These are phyloP conservation scores for Gnathonemus longibarbis DNA, from an alignment of 2,113 vertebrate genomes.

Conservation along the genomic window DNA sequence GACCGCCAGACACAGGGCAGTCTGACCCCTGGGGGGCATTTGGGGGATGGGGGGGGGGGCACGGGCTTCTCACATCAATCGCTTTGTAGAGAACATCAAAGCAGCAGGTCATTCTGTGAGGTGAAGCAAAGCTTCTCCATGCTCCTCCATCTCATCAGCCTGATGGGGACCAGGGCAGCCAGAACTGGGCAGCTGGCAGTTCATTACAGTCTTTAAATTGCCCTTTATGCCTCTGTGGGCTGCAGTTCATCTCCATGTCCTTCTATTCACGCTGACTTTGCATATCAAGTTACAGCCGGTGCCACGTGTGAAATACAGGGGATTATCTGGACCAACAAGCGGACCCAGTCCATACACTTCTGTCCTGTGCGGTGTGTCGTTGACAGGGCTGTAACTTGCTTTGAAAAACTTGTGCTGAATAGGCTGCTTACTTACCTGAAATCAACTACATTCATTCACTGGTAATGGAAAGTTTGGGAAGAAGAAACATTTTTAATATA, in stretches of 20 bases:
- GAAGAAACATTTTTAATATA: background rate
- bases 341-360: background rate
- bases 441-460: too few relatives aligned
- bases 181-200: background rate
- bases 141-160: too few relatives aligned
- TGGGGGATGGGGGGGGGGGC: background rate
- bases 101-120: background rate
- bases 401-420: background rate
- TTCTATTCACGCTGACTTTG: background rate
- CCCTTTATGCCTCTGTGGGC: background rate
- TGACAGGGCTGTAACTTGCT: too few relatives aligned
- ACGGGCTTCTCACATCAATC: background rate
- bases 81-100: constrained; percentile 5
- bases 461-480: background rate
- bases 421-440: background rate
- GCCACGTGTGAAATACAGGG: background rate
- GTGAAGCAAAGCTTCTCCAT: background rate
- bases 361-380: background rate
- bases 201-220: background rate
- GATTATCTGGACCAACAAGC: background rate
- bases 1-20: background rate
- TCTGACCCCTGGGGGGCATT: background rate
- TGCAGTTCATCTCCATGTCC: background rate
- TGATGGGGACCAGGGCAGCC: background rate
- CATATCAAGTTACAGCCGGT: background rate